Evolutionary conservation across 2,797 vertebrate genomes (phyloP).

Genomic region (Rachycentron canadum): DNA sequence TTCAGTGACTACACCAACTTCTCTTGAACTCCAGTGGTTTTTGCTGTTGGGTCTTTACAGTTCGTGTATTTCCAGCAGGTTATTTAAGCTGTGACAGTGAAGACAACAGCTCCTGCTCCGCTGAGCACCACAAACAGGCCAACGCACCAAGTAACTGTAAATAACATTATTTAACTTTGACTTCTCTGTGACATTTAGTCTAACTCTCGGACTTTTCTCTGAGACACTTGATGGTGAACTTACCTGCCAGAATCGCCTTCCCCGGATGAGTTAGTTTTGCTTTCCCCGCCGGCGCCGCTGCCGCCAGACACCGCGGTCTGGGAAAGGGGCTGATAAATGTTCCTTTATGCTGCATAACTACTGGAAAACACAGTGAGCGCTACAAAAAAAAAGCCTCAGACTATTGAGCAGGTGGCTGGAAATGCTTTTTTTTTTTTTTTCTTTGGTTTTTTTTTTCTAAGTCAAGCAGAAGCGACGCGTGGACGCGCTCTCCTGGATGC

Average conservation of each 20-base stretch:
- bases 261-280: conserved; percentile 94
- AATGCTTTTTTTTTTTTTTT: no score
- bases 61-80: neutral
- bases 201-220: neutral
- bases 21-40: neutral
- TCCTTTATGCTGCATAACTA: conserved; percentile 77
- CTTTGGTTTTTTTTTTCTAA: neutral
- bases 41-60: neutral
- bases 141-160: neutral
- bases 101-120: neutral
- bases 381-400: neutral
- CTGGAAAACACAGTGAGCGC: neutral
- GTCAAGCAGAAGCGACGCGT: conserved; percentile 39
- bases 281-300: conserved; percentile 89
- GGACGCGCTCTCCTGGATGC: conserved; percentile 49
- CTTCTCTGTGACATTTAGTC: neutral
- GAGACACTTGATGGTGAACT: conserved; percentile 23
- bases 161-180: neutral
- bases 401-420: no score
- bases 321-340: conserved; percentile 63
- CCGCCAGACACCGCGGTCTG: conserved; percentile 83
- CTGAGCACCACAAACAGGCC: no score
- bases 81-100: neutral
- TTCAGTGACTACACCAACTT: neutral
- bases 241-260: conserved; percentile 96